phyloP scores from a whole-genome alignment of 2,797 vertebrate species.

The Gobio occitaniae region DNA sequence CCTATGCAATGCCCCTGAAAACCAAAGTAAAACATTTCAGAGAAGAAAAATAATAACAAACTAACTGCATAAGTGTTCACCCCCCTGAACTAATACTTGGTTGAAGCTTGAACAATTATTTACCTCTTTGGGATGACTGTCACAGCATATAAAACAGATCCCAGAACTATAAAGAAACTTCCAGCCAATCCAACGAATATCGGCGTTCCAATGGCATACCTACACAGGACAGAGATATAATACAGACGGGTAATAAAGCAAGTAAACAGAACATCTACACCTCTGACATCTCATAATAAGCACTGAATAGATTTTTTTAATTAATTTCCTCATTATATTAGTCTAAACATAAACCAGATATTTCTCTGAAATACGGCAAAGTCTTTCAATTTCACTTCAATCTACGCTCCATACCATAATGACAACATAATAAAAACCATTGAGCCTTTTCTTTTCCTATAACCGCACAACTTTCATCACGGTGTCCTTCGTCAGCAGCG shows the following conservation, averaged over 20 bases:
- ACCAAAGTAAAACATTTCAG: too few species aligned
- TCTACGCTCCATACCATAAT: not conserved
- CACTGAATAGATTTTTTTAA: not conserved
- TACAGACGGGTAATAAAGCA: not conserved
- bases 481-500: too few species aligned
- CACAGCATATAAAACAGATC: constrained; percentile 71
- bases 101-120: not conserved
- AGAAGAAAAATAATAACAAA: too few species aligned
- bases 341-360: not conserved
- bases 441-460: not conserved
- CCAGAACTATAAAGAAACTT: constrained; percentile 71
- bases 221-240: constrained; percentile 39
- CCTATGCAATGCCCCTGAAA: too few species aligned
- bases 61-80: not conserved
- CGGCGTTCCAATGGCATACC: constrained; percentile 76
- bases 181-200: constrained; percentile 76
- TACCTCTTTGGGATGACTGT: constrained; percentile 72
- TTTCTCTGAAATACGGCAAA: not conserved
- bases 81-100: not conserved
- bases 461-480: too few species aligned
- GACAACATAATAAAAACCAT: not conserved
- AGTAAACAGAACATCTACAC: not conserved
- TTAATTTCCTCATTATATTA: not conserved
- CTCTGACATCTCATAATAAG: not conserved
- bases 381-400: not conserved